These are phyloP conservation scores for Bombus terrestris DNA, from an alignment of 1,140 invertebrate genomes.

Conservation along the genomic window DNA sequence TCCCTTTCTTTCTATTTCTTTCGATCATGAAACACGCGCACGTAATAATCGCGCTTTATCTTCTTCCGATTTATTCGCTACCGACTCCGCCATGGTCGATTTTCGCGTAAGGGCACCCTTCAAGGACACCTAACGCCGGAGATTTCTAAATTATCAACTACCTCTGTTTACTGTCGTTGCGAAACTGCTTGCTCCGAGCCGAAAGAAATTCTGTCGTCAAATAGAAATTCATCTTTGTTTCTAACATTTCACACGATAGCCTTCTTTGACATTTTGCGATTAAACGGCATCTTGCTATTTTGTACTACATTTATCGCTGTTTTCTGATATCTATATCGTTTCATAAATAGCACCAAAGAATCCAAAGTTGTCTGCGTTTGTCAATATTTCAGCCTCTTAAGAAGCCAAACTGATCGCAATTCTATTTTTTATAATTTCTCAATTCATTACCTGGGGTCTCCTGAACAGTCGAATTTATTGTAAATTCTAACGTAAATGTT, in stretches of 20 bases:
- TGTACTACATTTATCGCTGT: not conserved
- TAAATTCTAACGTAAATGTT: no score
- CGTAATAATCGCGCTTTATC: not conserved
- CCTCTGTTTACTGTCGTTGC: not conserved
- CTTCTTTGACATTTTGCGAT: not conserved
- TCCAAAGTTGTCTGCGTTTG: not conserved
- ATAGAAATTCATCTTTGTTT: constrained; percentile 8
- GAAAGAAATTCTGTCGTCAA: constrained; percentile 17
- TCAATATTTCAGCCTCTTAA: no score
- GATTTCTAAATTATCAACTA: constrained; percentile 41
- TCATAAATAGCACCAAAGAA: not conserved
- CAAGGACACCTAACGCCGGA: constrained; percentile 21
- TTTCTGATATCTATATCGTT: not conserved
- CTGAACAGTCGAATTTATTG: no score
- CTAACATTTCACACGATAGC: not conserved
- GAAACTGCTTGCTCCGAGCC: not conserved
- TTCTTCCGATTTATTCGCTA: not conserved
- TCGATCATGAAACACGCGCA: not conserved
- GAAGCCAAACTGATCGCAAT: no score
- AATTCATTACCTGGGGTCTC: accelerated
- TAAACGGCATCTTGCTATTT: not conserved
- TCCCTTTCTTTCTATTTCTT: no score
- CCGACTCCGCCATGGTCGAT: not conserved
- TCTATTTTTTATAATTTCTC: no score
- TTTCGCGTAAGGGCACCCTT: constrained; percentile 4